Base-by-base conservation (phyloP, 1,140 invertebrate genomes). In the Anoplolepis gracilipes region DNA sequence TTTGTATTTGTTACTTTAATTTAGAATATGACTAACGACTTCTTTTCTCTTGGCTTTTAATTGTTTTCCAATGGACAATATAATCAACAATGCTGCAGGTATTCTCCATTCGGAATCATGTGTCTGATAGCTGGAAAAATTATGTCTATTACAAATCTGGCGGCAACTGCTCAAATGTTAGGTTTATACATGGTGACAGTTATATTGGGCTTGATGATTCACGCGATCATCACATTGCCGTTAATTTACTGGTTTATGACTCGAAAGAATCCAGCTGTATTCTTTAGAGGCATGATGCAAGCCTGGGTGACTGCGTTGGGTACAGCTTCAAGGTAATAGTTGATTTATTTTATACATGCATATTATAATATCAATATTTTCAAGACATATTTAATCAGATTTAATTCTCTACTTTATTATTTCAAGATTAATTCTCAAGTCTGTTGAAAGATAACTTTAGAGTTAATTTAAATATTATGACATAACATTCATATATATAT, bases 61-160 rank as follows among this genome's bases (percentile, higher is more conserved):
- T 55, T 53, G 16, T 36, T 13, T 16, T 81, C 30, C 22, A n/a
- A 13, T 49, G 16, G 30, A 33, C 25, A 39, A 72, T 25, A 39
- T n/a, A 62, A 76, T 33, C 87, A 53, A 13, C 19, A 57, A 59
- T 72, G 64, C 46, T 70, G 33, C 86, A 96, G 96, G 96, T 97
- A 96, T 89, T 97, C 97, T 22, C 97, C 97, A 1, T 95, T 97
- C 81, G 97, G 97, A 78, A 97, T 97, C 85, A 95, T 96, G 88
- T 97, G 97, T 89, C 93, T 97, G 53, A 97, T 97, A 85, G 95
- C 96, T 69, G 96, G 96, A 46, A 97, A 97, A 91, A 96, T 97
- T 36, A 96, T 97, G 87, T 95, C 95, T 49, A 96, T 97, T 39
- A 92, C 94, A 28, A 96, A 97, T 93, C 92, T 97, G 57, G 94